Evolutionary conservation across 2,113 vertebrate genomes (phyloP).

Genomic region (Laterallus jamaicensis): DNA sequence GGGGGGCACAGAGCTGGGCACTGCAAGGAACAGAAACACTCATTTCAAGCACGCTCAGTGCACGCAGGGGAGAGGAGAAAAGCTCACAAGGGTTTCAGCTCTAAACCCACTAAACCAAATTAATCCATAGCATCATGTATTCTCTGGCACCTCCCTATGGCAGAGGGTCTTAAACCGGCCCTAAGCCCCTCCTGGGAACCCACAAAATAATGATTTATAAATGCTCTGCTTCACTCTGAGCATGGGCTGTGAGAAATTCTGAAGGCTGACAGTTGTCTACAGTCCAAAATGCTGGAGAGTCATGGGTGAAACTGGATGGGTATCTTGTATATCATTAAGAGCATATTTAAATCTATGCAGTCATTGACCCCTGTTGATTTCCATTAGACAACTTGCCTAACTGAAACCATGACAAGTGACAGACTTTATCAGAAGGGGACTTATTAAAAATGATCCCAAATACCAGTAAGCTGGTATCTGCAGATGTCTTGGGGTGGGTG

Average conservation of each 20-base stretch:
- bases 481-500: not conserved
- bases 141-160: not conserved
- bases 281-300: not conserved
- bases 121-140: not conserved
- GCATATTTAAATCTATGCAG: not conserved
- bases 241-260: not conserved
- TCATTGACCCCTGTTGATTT: not conserved
- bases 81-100: not conserved
- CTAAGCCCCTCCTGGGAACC: not conserved
- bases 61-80: not conserved
- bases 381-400: not conserved
- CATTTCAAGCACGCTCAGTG: not conserved
- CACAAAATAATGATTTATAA: not conserved
- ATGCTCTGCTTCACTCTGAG: not conserved
- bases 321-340: not conserved
- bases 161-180: not conserved
- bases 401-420: not conserved
- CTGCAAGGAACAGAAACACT: constrained; percentile 69
- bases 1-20: constrained; percentile 93
- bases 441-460: not conserved
- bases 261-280: not conserved
- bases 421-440: not conserved
- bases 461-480: not conserved
- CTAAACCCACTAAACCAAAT: not conserved
- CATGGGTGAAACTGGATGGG: not conserved